Evolutionary conservation across 2,888 invertebrate genomes (phyloP), one percentile per base, ranked within the genome.

Genomic region (Calameuta filiformis): DNA sequence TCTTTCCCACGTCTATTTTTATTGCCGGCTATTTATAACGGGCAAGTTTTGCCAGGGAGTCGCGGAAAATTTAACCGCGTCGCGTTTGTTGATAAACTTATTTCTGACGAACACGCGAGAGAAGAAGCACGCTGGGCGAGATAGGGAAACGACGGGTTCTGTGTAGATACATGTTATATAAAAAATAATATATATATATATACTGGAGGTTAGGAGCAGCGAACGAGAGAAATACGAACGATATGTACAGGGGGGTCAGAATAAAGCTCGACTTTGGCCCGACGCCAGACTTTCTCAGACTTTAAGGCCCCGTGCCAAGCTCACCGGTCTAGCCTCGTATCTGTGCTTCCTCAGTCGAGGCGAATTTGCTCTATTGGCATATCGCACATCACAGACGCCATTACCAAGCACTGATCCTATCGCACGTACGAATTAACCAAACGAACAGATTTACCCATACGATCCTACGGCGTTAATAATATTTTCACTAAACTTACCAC

Each of bases 41-140:
- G 15, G 35, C 73, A 12, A 15, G 73, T 35, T 73, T 35, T 34
- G 73, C 35, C 73, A 73, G n/a, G 12, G 33, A 73, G 35, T 35
- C 15, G 75, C 15, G 11, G 84, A 80, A 83, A 83, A 84, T 86
- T 84, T 81, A 40, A 81, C 73, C 68, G 75, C 75, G 68, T 73
- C 33, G 69, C 81, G 84, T 87, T 86, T 87, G 85, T 85, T 86
- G 85, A 86, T 87, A 85, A 86, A 87, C 87, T 86, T 83, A 83
- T 83, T 86, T 86, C 82, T 73, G 80, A 82, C 80, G 79, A 75
- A 33, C 69, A 76, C 75, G 73, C 73, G 73, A 73, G 73, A 30
- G 69, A 15, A 40, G 12, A 30, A 69, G 30, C 23, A 69, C 40
- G 40, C 40, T 40, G 40, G 40, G 15, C 15, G 15, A 40, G 40